Evolutionary conservation across 1,140 invertebrate genomes (phyloP).

Genomic region (Episyrphus balteatus): DNA sequence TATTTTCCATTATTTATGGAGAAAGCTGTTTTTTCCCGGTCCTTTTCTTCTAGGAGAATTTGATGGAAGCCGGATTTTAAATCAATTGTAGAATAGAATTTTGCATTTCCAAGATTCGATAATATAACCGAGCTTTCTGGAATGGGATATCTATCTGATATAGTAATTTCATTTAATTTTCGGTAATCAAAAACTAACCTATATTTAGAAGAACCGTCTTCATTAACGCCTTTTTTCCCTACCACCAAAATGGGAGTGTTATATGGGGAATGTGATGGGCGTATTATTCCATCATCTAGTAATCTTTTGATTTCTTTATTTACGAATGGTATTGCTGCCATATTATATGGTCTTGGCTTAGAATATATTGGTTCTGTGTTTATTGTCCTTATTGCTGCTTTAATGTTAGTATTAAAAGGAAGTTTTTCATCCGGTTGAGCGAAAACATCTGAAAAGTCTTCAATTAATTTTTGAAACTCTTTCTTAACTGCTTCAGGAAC

Average conservation of each 20-base stretch:
- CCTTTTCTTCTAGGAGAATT: constrained; percentile 27
- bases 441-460: too few relatives aligned
- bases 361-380: constrained; percentile 8
- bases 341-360: constrained; percentile 10
- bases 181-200: constrained; percentile 23
- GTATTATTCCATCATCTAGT: constrained; percentile 5
- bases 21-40: constrained; percentile 37
- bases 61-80: constrained; percentile 40
- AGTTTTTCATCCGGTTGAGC: not conserved
- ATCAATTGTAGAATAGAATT: constrained; percentile 37
- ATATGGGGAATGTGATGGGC: too few relatives aligned
- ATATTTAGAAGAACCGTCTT: constrained; percentile 9
- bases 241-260: constrained; percentile 10
- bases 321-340: constrained; percentile 6
- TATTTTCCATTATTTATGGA: constrained; percentile 16
- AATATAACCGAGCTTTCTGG: constrained; percentile 38
- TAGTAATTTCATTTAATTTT: constrained; percentile 25
- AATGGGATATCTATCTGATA: constrained; percentile 38
- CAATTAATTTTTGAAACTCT: too few relatives aligned
- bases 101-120: constrained; percentile 25
- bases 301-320: constrained; percentile 8
- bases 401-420: constrained; percentile 2
- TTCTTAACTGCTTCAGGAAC: too few relatives aligned
- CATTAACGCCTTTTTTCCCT: constrained; percentile 11
- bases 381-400: constrained; percentile 3